These are phyloP conservation scores for Bombus vancouverensis DNA, from an alignment of 1,140 invertebrate genomes.

Conservation along the genomic window DNA sequence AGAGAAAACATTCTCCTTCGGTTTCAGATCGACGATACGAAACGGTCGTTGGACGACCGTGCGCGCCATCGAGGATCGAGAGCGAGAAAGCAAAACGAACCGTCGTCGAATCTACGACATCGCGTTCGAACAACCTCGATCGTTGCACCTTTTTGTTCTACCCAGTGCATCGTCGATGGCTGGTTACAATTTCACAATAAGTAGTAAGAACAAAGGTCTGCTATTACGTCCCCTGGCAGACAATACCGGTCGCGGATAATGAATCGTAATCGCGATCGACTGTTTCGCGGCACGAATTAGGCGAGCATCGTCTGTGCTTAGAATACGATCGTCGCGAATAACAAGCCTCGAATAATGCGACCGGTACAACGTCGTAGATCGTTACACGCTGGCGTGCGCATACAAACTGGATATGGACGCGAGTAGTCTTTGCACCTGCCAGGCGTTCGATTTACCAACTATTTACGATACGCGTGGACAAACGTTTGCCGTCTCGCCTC, in stretches of 20 bases:
- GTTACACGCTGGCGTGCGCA: neutral
- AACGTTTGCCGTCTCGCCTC: too few species aligned
- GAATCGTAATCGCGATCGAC: constrained; percentile 63
- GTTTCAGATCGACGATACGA: neutral
- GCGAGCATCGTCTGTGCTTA: constrained; percentile 57
- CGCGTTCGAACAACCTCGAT: constrained; percentile 39
- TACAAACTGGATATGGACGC: constrained; percentile 25
- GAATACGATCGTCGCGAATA: constrained; percentile 63
- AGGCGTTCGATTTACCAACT: constrained; percentile 50
- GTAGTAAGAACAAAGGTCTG: constrained; percentile 61
- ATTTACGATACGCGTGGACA: neutral
- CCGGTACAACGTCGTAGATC: neutral
- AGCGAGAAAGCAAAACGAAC: neutral
- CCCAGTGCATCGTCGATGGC: constrained; percentile 28
- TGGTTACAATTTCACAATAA: constrained; percentile 61
- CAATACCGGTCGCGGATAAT: constrained; percentile 62
- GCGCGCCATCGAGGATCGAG: neutral
- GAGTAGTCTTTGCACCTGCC: constrained; percentile 52
- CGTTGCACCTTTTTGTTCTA: constrained; percentile 53
- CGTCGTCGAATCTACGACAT: constrained; percentile 40
- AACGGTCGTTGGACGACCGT: neutral
- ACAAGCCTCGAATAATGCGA: constrained; percentile 46
- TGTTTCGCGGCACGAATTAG: constrained; percentile 54
- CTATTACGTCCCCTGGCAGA: constrained; percentile 47
- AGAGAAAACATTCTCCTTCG: neutral